phyloP scores from a whole-genome alignment of 2,888 invertebrate species.

The Exephanes ischioxanthus region DNA sequence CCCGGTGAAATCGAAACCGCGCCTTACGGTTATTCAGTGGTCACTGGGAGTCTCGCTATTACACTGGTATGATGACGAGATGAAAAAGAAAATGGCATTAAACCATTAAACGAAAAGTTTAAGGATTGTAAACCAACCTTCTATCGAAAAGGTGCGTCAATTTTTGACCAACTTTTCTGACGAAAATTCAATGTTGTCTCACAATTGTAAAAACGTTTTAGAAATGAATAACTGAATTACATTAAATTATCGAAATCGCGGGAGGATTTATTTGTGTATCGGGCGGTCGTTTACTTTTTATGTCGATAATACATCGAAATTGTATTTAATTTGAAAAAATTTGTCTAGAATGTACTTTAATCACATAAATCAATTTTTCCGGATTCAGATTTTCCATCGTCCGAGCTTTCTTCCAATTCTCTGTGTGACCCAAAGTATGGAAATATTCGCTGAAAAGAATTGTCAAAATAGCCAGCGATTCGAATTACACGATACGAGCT shows the following conservation, averaged over 20 bases:
- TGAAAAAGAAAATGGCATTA: background rate
- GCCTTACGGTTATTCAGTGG: slow-evolving; percentile 36
- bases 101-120: background rate
- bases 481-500: background rate
- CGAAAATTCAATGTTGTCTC: too few relatives aligned
- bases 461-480: too few relatives aligned
- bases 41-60: slow-evolving; percentile 22
- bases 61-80: background rate
- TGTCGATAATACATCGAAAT: background rate
- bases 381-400: background rate
- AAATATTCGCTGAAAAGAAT: background rate
- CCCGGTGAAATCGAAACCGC: slow-evolving; percentile 59
- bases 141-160: too few relatives aligned
- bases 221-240: background rate
- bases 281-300: too few relatives aligned
- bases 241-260: background rate
- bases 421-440: background rate
- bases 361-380: background rate
- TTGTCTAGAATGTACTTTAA: background rate
- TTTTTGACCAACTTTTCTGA: too few relatives aligned
- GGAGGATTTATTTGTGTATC: background rate
- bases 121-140: background rate
- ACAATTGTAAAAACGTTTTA: background rate
- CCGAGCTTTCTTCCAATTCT: background rate
- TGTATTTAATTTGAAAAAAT: background rate